Evolutionary conservation across 2,888 invertebrate species (phyloP).

Genomic region (Poecilus cupreus): DNA sequence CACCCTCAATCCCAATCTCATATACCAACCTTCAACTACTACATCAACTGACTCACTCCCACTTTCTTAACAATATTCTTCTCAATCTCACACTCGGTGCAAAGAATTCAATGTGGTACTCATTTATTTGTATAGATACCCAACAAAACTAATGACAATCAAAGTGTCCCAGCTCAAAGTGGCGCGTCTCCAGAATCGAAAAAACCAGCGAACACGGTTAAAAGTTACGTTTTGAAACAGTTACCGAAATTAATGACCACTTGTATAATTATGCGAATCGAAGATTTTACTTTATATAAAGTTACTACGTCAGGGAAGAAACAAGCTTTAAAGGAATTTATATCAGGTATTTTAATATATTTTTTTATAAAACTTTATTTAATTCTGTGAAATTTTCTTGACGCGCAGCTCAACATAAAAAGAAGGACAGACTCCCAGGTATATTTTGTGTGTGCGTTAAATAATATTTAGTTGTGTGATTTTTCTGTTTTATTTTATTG

Average conservation of each 20-base stretch:
- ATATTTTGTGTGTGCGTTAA: slow-evolving; percentile 25
- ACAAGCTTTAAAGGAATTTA: slow-evolving; percentile 86
- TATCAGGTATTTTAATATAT: slow-evolving; percentile 76
- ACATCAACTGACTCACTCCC: no score
- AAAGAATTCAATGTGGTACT: neutral
- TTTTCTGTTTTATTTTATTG: slow-evolving; percentile 48
- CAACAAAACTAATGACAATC: slow-evolving; percentile 52
- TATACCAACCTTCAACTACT: no score
- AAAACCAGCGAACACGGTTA: slow-evolving; percentile 73
- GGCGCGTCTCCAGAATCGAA: slow-evolving; percentile 48
- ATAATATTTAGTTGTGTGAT: slow-evolving; percentile 27
- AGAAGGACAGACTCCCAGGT: slow-evolving; percentile 69
- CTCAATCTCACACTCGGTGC: no score
- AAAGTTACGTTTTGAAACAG: slow-evolving; percentile 82
- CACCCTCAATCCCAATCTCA: no score
- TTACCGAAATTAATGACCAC: slow-evolving; percentile 93
- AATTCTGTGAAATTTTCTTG: slow-evolving; percentile 62
- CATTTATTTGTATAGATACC: slow-evolving; percentile 2
- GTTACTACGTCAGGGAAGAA: slow-evolving; percentile 86
- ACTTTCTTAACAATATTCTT: no score
- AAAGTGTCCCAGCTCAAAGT: slow-evolving; percentile 22
- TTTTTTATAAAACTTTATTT: slow-evolving; percentile 6
- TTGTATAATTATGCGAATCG: slow-evolving; percentile 90
- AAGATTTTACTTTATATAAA: slow-evolving; percentile 92
- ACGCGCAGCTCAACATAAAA: slow-evolving; percentile 75